Evolutionary conservation across 2,797 vertebrate genomes (phyloP), one percentile per base, ranked within the genome.

Genomic region (Sebastes goodei): DNA sequence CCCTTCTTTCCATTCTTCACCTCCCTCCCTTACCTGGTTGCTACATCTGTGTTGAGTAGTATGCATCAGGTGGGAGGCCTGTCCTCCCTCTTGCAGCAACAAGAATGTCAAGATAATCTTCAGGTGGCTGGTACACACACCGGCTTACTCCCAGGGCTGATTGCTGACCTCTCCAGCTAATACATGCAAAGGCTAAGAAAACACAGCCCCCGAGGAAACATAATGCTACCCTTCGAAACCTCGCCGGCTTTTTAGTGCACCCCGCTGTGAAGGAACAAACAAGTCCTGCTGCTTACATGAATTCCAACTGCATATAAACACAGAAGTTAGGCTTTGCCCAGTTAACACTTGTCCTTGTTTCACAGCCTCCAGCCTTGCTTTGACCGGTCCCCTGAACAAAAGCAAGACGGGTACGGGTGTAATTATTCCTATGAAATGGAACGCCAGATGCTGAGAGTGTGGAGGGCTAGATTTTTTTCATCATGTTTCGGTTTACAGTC

Each of bases 21-120:
- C 60, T 68, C 67, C 78, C 78, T 69, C 76, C 61, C 25, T 7
- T 42, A 30, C 67, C 21, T 52, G 10, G 17, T 27, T 63, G 65
- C 72, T 84, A 59, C 76, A 74, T 83, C 77, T 81, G 70, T 76
- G 59, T 78, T 56, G 67, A 85, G 74, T 7, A 15, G 77, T 7
- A 21, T 10, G 78, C 75, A 79, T 78, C 64, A 70, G 84, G 78
- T 74, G 70, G 74, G 70, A 76, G 77, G 80, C 59, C 80, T 27
- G 5, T 64, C 30, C 32, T 49, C 14, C 56, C 62, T 60, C 42
- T 20, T 52, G 52, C 69, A 42, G 64, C 56, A 72, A 56, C 69
- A 90, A 84, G 85, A 93, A 94, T 93, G 89, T 88, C 62, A 74
- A 79, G 86, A 79, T 94, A 94, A 94, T 92, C 91, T 93, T 92